Conservation (phyloP, 2,113 vertebrate genomes). For the Bubo bubo region DNA sequence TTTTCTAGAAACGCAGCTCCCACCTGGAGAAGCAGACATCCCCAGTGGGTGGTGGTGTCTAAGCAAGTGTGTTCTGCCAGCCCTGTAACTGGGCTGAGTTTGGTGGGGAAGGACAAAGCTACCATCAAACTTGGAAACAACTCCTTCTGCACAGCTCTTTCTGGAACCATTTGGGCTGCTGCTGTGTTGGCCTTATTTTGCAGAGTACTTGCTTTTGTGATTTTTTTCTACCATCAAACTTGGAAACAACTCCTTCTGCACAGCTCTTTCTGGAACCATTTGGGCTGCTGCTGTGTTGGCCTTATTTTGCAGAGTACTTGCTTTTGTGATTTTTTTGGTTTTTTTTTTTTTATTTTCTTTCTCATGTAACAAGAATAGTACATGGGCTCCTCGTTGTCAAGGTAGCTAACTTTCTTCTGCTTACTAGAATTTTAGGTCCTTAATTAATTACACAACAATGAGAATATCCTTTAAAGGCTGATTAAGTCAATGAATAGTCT, state of each 20-base stretch:
- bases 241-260: background rate
- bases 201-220: background rate
- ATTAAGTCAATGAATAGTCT: background rate
- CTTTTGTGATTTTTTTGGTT: background rate
- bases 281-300: background rate
- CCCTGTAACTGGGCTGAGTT: background rate
- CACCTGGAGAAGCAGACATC: background rate
- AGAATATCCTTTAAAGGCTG: background rate
- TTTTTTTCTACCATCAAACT: background rate
- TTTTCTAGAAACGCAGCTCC: background rate
- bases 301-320: background rate
- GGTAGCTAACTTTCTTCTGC: background rate
- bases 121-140: accelerated
- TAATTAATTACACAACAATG: background rate
- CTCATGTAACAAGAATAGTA: background rate
- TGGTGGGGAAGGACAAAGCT: background rate
- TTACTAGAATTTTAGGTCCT: background rate
- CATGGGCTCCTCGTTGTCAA: accelerated
- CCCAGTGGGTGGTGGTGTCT: no score
- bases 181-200: background rate
- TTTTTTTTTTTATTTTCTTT: background rate
- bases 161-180: background rate
- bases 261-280: background rate
- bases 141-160: background rate
- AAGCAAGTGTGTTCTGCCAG: background rate